Conservation (phyloP, 2,113 vertebrate species). For the Monopterus albus region DNA sequence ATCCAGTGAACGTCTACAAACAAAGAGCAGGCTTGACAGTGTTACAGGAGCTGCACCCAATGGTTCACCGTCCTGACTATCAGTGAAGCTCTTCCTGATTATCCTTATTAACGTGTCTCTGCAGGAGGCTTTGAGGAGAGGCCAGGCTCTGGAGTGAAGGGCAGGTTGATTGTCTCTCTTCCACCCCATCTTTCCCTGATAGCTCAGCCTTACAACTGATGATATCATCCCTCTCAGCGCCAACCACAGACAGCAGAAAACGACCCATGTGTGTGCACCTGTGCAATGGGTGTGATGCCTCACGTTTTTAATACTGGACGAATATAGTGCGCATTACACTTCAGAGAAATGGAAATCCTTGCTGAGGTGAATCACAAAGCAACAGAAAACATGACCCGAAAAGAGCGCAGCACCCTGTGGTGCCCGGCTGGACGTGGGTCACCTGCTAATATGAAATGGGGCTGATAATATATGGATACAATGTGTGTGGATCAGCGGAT, state of each 20-base stretch:
- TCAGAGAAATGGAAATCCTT: not conserved
- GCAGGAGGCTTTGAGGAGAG: slow-evolving; percentile 44
- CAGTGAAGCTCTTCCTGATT: slow-evolving; percentile 64
- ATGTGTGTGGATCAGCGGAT: slow-evolving; percentile 7
- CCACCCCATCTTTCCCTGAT: not conserved
- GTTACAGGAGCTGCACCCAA: slow-evolving; percentile 9
- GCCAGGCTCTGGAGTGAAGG: slow-evolving; percentile 31
- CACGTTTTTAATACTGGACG: not conserved
- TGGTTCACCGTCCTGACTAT: slow-evolving; percentile 32
- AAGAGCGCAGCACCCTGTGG: not conserved
- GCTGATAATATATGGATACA: not conserved
- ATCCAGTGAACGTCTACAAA: slow-evolving; percentile 2
- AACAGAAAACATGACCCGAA: not conserved
- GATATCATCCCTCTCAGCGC: slow-evolving; percentile 21
- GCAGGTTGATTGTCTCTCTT: slow-evolving; percentile 12
- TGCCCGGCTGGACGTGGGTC: not conserved
- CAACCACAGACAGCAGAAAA: not conserved
- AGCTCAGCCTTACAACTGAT: slow-evolving; percentile 8
- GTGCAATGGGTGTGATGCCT: slow-evolving; percentile 4
- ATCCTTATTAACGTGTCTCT: slow-evolving; percentile 76
- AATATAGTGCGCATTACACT: not conserved
- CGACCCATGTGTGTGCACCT: slow-evolving; percentile 9
- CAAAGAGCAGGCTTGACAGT: slow-evolving; percentile 28
- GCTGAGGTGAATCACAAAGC: not conserved
- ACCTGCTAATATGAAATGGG: slow-evolving; percentile 3